Conservation (phyloP, 2,797 vertebrate genomes). For the Megaceryle alcyon region DNA sequence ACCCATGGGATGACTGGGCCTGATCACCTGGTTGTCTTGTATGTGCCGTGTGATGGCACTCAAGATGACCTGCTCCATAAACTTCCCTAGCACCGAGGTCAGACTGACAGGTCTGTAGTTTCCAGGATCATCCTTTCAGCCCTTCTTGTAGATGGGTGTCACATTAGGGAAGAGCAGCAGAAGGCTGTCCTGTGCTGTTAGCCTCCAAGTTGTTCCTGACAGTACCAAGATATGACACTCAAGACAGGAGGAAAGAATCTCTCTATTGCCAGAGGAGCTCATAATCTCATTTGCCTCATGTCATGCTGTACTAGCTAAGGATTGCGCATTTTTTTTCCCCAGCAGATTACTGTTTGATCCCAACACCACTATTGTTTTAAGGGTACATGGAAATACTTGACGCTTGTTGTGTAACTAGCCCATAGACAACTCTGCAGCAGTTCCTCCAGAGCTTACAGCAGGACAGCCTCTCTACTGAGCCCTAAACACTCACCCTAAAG, state of each 20-base stretch:
- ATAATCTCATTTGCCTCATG: rapidly evolving
- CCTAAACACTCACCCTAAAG: background rate
- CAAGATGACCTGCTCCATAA: too few species aligned
- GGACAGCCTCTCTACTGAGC: background rate
- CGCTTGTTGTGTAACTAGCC: background rate
- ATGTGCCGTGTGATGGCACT: too few species aligned
- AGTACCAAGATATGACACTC: background rate
- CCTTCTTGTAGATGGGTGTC: too few species aligned
- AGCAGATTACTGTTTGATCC: background rate
- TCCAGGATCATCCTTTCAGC: too few species aligned
- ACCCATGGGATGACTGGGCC: too few species aligned
- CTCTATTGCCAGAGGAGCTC: background rate
- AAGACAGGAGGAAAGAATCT: background rate
- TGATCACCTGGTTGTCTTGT: too few species aligned
- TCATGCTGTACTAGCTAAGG: background rate
- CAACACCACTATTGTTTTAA: background rate
- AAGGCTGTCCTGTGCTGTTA: background rate
- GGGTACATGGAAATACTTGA: background rate
- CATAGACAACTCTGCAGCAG: background rate
- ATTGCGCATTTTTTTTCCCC: background rate
- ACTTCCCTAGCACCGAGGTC: too few species aligned
- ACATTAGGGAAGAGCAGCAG: background rate
- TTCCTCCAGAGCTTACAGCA: background rate
- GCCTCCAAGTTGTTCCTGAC: background rate
- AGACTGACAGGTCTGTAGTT: too few species aligned